Percentiles rank a stretch among this genome's conserved stretches.
Conservation (phyloP, 92 coral and sea anemone genomes). For the Meandrina meandrites region DNA sequence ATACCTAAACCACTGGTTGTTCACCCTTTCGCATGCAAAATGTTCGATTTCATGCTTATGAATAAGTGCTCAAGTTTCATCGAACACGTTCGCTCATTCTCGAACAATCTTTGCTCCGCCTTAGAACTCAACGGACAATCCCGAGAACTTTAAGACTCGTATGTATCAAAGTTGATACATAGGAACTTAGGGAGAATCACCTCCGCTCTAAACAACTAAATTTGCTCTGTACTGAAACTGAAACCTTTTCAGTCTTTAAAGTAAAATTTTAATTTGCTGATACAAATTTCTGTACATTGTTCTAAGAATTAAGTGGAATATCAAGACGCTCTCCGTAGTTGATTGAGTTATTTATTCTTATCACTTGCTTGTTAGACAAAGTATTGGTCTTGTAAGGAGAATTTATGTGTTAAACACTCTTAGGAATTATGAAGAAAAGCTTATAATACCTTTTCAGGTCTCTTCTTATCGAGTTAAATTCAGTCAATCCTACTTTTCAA, state of each 20-base stretch:
- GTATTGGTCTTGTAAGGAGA: neutral
- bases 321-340: neutral
- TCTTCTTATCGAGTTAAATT: neutral
- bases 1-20: neutral
- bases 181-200: neutral
- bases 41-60: neutral
- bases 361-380: neutral
- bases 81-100: neutral
- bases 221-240: neutral
- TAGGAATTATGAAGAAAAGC: neutral
- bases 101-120: slow-evolving; percentile 9
- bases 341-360: neutral
- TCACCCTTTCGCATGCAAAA: neutral
- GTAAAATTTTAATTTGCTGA: neutral
- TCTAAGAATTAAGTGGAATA: neutral
- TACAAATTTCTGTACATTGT: neutral
- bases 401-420: neutral
- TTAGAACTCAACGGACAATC: neutral
- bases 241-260: no score
- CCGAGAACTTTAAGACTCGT: neutral
- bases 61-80: neutral
- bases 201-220: neutral
- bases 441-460: neutral
- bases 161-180: neutral
- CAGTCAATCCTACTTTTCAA: no score